These are phyloP conservation scores for Mellivora capensis DNA, from an alignment of 2,113 vertebrate species.

Conservation along the genomic window DNA sequence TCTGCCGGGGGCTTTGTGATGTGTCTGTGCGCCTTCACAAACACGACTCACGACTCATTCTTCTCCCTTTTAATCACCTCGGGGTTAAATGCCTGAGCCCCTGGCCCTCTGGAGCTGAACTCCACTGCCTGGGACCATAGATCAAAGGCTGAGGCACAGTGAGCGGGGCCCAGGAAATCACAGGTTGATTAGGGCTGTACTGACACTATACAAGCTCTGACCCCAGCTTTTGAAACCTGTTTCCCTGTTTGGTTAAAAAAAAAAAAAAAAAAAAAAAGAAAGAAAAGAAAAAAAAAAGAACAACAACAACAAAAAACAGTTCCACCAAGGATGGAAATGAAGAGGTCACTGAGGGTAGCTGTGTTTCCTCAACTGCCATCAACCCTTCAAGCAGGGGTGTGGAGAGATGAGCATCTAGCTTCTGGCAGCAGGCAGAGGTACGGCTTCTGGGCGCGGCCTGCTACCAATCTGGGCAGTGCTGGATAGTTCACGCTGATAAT, in stretches of 20 bases:
- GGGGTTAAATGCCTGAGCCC: slow-evolving; percentile 20
- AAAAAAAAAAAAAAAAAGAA: neutral
- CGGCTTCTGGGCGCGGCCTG: rapidly evolving
- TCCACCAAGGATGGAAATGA: neutral
- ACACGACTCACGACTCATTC: neutral
- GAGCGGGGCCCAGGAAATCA: neutral
- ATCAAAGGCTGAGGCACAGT: neutral
- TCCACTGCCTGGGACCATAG: neutral
- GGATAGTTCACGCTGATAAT: rapidly evolving
- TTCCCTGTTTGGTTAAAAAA: neutral
- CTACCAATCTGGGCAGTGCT: rapidly evolving
- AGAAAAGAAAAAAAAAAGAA: neutral
- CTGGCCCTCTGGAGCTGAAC: neutral
- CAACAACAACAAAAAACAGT: neutral
- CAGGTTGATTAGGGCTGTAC: neutral
- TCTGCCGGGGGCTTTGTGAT: slow-evolving; percentile 19
- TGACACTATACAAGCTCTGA: neutral
- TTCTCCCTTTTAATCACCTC: neutral
- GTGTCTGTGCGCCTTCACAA: neutral
- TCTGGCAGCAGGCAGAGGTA: neutral
- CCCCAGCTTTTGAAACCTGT: neutral
- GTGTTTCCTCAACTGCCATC: neutral
- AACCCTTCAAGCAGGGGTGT: neutral
- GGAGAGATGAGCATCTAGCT: neutral
- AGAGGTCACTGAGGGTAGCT: neutral